These are phyloP conservation scores for Caranx melampygus DNA, from an alignment of 2,113 vertebrate species.

Conservation along the genomic window DNA sequence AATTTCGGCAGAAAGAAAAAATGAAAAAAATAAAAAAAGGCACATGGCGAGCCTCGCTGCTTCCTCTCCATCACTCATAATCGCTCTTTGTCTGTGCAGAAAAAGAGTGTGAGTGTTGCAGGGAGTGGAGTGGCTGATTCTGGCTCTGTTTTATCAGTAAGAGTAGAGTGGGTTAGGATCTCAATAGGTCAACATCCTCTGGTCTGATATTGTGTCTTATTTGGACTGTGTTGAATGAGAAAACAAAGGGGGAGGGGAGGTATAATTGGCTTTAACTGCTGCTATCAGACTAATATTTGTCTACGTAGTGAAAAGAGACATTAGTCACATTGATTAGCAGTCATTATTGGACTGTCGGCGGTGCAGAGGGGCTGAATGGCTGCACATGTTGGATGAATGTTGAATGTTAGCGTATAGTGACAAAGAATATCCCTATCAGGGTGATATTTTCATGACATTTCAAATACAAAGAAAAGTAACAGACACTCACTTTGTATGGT, in stretches of 20 bases:
- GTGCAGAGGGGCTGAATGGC: constrained; percentile 27
- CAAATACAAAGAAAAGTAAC: neutral
- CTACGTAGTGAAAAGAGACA: constrained; percentile 65
- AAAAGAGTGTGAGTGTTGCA: neutral
- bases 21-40: neutral
- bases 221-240: constrained; percentile 74
- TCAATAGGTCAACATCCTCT: constrained; percentile 71
- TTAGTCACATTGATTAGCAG: constrained; percentile 69
- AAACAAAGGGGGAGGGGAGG: constrained; percentile 67
- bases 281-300: constrained; percentile 76
- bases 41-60: constrained; percentile 17
- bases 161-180: constrained; percentile 52
- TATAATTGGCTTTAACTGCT: constrained; percentile 73
- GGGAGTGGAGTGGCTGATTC: neutral
- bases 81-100: constrained; percentile 57
- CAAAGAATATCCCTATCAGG: neutral
- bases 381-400: constrained; percentile 9
- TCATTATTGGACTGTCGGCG: constrained; percentile 45
- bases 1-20: neutral
- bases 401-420: neutral
- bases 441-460: neutral
- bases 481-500: neutral
- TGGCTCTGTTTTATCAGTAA: constrained; percentile 77
- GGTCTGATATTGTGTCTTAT: constrained; percentile 59
- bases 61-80: constrained; percentile 49